Conservation (phyloP, 35 echinoderm and acorn worm genomes). For the Nesometra sesokonis region DNA sequence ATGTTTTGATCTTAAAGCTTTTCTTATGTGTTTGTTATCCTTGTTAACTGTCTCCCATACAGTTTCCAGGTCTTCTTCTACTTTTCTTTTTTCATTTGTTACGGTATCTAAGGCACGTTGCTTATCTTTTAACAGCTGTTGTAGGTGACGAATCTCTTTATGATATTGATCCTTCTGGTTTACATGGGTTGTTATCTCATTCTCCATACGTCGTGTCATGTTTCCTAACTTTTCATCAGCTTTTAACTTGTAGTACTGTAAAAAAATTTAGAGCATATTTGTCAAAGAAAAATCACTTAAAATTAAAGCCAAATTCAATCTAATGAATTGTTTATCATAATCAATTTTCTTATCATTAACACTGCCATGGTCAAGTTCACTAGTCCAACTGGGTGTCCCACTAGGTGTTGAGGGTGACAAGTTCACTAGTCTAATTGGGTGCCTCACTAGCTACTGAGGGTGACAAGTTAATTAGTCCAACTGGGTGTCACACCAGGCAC, state of each 20-base stretch:
- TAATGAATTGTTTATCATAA: too few species aligned
- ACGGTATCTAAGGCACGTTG: slow-evolving; percentile 62
- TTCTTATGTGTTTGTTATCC: slow-evolving; percentile 79
- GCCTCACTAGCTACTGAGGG: too few species aligned
- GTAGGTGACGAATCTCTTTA: slow-evolving; percentile 67
- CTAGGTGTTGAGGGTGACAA: too few species aligned
- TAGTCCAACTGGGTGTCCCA: too few species aligned
- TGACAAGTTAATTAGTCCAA: too few species aligned
- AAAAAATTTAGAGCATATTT: not conserved
- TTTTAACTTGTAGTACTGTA: slow-evolving; percentile 70
- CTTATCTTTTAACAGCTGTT: slow-evolving; percentile 61
- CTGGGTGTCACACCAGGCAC: too few species aligned
- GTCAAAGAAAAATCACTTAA: not conserved
- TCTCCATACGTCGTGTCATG: slow-evolving; percentile 37
- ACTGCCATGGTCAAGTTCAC: too few species aligned
- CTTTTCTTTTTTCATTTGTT: slow-evolving; percentile 66
- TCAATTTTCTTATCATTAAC: too few species aligned
- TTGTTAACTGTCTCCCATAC: slow-evolving; percentile 80
- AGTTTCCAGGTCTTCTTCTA: slow-evolving; percentile 84
- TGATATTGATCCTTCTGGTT: slow-evolving; percentile 67
- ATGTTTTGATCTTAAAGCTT: slow-evolving; percentile 40
- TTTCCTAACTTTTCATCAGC: slow-evolving; percentile 62
- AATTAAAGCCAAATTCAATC: too few species aligned
- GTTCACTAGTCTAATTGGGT: too few species aligned
- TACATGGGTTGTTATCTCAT: slow-evolving; percentile 40